A percentile compares a stretch with the other conserved stretches of the same genome.
phyloP scores from a whole-genome alignment of 2,797 vertebrate species.

The Ciconia nigra region DNA sequence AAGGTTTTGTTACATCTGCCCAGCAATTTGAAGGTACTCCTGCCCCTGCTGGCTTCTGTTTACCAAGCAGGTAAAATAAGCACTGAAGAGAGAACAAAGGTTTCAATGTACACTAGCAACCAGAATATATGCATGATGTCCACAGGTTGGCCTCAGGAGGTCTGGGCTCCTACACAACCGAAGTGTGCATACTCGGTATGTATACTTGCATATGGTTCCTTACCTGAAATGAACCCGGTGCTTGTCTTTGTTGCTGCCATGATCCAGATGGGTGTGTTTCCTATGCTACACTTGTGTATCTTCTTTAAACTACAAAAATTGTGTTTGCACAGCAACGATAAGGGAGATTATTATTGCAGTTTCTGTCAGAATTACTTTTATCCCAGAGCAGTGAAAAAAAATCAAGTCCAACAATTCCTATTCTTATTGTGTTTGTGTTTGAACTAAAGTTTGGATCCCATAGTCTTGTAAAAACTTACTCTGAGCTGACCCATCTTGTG shows the following conservation, averaged over 20 bases:
- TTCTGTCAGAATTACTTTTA: background rate
- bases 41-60: background rate
- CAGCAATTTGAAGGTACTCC: background rate
- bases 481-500: background rate
- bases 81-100: background rate
- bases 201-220: background rate
- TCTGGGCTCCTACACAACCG: background rate
- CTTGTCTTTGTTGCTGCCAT: background rate
- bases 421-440: background rate
- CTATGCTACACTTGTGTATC: background rate
- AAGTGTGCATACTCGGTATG: too few relatives aligned
- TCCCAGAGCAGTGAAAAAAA: background rate
- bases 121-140: background rate
- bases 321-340: background rate
- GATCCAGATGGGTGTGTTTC: background rate
- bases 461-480: background rate
- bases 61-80: background rate
- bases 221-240: background rate
- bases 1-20: background rate
- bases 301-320: background rate
- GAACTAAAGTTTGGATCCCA: background rate
- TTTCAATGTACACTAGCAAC: background rate
- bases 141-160: background rate
- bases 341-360: background rate
- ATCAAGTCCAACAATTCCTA: background rate